phyloP scores from a whole-genome alignment of 2,888 invertebrate genomes.

The Phaedon cochleariae region DNA sequence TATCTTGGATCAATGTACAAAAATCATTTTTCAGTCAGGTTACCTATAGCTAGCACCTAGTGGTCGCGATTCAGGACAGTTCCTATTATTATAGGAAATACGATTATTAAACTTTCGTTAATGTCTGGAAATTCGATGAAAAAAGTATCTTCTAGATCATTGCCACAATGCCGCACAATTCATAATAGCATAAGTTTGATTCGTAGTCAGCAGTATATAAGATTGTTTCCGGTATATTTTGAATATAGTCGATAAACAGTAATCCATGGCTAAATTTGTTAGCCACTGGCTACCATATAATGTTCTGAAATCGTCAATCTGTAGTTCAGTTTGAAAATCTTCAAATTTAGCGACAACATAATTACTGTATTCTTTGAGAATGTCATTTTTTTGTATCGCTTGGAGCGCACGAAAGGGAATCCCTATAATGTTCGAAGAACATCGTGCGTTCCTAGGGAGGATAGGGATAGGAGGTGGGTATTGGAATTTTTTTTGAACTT shows the following conservation, averaged over 20 bases:
- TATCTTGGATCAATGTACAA: background rate
- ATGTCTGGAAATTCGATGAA: too few relatives aligned
- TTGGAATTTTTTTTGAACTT: too few relatives aligned
- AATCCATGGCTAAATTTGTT: background rate
- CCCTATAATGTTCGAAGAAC: too few relatives aligned
- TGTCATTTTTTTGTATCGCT: background rate
- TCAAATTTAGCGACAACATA: conserved; percentile 1
- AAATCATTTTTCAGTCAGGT: background rate
- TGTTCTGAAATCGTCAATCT: conserved; percentile 2
- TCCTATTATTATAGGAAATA: too few relatives aligned
- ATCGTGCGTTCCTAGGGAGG: too few relatives aligned
- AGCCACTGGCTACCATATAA: conserved; percentile 6
- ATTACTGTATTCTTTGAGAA: background rate
- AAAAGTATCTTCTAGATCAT: too few relatives aligned
- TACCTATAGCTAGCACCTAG: background rate
- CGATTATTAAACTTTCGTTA: too few relatives aligned
- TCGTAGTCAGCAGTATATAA: background rate
- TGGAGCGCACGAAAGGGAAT: too few relatives aligned
- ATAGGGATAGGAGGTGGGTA: too few relatives aligned
- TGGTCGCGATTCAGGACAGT: too few relatives aligned
- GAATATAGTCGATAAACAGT: background rate
- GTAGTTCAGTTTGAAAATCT: background rate
- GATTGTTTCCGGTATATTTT: background rate
- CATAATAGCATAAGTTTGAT: background rate
- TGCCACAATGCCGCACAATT: too few relatives aligned